Conservation (phyloP, 2,113 vertebrate species). For the Recurvirostra avosetta region DNA sequence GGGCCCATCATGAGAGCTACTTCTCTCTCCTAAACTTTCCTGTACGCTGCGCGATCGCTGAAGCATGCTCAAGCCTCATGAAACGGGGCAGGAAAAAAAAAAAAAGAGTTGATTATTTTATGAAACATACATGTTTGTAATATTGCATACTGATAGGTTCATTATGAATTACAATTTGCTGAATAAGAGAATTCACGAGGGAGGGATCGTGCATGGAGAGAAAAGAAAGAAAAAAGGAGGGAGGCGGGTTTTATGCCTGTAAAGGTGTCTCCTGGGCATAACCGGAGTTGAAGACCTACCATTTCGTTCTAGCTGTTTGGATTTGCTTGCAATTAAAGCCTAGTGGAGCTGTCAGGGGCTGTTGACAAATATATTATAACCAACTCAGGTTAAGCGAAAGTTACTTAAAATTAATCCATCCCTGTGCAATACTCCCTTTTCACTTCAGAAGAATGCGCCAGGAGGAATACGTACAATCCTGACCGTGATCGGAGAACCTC, state of each 20-base stretch:
- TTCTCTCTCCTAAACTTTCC: neutral
- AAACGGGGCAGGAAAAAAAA: neutral
- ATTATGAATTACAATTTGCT: neutral
- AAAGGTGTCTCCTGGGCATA: neutral
- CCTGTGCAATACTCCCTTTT: neutral
- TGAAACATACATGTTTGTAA: neutral
- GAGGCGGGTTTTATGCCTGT: neutral
- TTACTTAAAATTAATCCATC: constrained; percentile 32
- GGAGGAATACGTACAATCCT: constrained; percentile 2
- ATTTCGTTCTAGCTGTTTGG: neutral
- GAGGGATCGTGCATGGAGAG: neutral
- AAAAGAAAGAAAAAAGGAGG: neutral
- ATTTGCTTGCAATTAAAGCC: constrained; percentile 26
- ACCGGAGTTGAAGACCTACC: neutral
- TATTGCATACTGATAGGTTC: neutral
- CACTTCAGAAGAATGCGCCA: constrained; percentile 17
- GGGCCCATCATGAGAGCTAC: neutral
- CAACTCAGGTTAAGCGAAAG: constrained; percentile 22
- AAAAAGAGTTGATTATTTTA: neutral
- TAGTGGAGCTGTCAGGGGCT: constrained; percentile 38
- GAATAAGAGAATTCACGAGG: neutral
- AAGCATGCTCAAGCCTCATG: accelerated
- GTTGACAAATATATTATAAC: constrained; percentile 49
- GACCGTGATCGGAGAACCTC: constrained; percentile 10
- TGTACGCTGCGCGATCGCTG: accelerated